phyloP scores from a whole-genome alignment of 1,140 invertebrate species.

The Pristionchus pacificus region DNA sequence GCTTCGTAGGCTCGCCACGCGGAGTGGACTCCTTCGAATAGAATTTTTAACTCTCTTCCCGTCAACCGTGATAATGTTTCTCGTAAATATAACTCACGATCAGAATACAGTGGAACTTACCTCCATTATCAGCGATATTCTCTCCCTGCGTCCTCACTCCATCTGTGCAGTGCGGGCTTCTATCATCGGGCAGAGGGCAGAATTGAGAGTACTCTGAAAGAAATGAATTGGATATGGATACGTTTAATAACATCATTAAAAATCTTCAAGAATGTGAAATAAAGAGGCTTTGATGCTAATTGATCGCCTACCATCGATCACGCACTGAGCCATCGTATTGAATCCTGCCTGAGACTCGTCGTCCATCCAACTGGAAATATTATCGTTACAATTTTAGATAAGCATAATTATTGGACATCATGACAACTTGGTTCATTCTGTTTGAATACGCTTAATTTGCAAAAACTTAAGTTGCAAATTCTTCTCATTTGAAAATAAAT shows the following conservation, averaged over 20 bases:
- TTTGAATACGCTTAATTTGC: too few relatives aligned
- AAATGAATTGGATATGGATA: too few relatives aligned
- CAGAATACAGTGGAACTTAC: constrained; percentile 59
- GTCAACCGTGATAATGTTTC: too few relatives aligned
- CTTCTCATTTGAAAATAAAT: neutral
- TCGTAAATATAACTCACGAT: too few relatives aligned
- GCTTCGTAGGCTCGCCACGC: constrained; percentile 44
- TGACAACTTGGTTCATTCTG: too few relatives aligned
- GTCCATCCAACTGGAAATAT: constrained; percentile 42
- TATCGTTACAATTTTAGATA: too few relatives aligned
- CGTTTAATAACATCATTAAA: too few relatives aligned
- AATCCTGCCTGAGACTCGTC: constrained; percentile 30
- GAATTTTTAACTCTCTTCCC: too few relatives aligned
- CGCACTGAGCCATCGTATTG: constrained; percentile 43
- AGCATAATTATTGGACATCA: too few relatives aligned
- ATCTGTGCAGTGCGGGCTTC: constrained; percentile 30
- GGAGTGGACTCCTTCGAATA: constrained; percentile 45
- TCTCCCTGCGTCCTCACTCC: constrained; percentile 29
- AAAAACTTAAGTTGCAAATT: too few relatives aligned
- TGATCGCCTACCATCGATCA: constrained; percentile 31
- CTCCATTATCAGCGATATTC: constrained; percentile 68
- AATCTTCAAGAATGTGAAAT: too few relatives aligned
- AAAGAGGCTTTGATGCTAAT: too few relatives aligned
- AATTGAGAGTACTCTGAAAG: constrained; percentile 40
- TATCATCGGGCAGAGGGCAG: constrained; percentile 31